Evolutionary conservation across 2,113 vertebrate species (phyloP).

Genomic region (Hippocampus mohnikei): DNA sequence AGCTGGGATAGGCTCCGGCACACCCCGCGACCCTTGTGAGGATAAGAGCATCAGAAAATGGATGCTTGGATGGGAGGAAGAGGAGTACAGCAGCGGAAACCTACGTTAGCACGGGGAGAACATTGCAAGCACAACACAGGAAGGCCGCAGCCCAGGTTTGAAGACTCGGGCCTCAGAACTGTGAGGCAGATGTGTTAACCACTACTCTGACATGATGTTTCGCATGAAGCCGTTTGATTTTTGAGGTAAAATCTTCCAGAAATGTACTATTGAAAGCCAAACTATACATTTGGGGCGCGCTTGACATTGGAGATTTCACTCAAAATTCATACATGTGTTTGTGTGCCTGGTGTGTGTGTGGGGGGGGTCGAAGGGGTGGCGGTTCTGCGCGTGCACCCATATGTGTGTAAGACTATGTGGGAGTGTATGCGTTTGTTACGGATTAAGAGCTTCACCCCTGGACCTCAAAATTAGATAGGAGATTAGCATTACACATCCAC

Average conservation of each 20-base stretch:
- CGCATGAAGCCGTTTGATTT: background rate
- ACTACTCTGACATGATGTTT: background rate
- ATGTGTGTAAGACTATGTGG: conserved; percentile 43
- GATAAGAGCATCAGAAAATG: too few relatives aligned
- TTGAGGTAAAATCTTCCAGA: background rate
- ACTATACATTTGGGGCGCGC: background rate
- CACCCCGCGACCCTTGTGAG: too few relatives aligned
- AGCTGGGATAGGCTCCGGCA: too few relatives aligned
- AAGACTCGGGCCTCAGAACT: background rate
- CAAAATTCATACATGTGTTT: background rate
- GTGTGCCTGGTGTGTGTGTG: background rate
- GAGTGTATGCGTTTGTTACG: conserved; percentile 61
- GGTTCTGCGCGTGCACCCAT: background rate
- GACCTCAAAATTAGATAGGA: conserved; percentile 71
- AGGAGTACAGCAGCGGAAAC: background rate
- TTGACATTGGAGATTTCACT: background rate
- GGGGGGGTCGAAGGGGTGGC: too few relatives aligned
- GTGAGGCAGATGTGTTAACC: background rate
- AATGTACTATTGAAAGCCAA: background rate
- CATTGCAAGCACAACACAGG: background rate
- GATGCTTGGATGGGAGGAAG: too few relatives aligned
- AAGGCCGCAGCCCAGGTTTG: background rate
- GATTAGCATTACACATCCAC: conserved; percentile 71
- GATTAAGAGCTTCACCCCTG: conserved; percentile 74
- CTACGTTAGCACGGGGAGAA: too few relatives aligned